Base-by-base conservation (phyloP, 2,888 invertebrate species). In the Eupithecia pulchellata region DNA sequence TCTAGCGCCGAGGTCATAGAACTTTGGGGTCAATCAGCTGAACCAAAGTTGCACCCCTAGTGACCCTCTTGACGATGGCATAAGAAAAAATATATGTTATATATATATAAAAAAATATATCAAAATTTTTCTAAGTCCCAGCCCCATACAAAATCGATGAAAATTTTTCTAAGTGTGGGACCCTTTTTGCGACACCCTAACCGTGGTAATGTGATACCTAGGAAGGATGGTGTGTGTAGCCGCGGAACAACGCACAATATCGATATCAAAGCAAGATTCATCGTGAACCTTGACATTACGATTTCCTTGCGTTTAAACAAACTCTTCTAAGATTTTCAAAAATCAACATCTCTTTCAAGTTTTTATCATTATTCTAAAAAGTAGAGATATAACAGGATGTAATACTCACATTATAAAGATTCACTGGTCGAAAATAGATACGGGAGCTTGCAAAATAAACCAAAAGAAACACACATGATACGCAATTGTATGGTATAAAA, bases 391-490 rank as follows among this genome's bases (percentile, higher is more conserved):
- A 20, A 47, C 2, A 42, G 47, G n/a, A 55, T 64, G 55, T 29
- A 9, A 69, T 77, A 87, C 90, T 73, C 84, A 91, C 91, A 77
- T 79, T 83, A 81, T 75, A 80, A 84, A 82, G 81, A 81, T 76
- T 77, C 83, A 81, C 74, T 76, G 81, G 84, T 86, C 87, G 76
- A 86, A 91, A 92, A 92, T 92, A 92, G 92, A 90, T 80, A 81
- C 84, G 80, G 76, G 81, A 87, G 71, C 79, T 84, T 89, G 85
- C 88, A 91, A 91, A 90, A 91, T 88, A 91, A 89, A 90, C 86
- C 89, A 92, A 88, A 90, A 88, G 80, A 81, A 87, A 89, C 91
- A 92, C 91, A 93, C 91, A 93, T 91, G 89, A 91, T 92, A 91
- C 91, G 88, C 87, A 88, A 75, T 58, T 72, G 76, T 79, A 73